Percentiles rank a stretch among this genome's conserved stretches.
Conservation (phyloP, 2,888 invertebrate species). For the Amphimallon solstitiale region DNA sequence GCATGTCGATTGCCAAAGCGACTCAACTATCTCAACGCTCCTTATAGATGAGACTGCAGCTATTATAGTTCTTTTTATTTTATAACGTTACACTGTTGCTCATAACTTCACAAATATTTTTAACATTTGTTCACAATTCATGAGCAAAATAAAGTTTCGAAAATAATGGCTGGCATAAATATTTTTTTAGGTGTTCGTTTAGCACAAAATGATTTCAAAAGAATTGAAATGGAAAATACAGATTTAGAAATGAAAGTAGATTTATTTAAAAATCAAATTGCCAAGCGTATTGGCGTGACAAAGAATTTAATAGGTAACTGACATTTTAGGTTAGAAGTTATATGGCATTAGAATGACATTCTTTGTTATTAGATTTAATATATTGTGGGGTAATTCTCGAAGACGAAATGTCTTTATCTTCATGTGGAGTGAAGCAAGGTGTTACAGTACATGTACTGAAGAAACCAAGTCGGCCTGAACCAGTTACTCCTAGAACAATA, state of each 20-base stretch:
- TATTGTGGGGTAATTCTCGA: conserved; percentile 78
- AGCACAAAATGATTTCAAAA: conserved; percentile 64
- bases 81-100: too few species aligned
- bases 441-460: conserved; percentile 69
- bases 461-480: conserved; percentile 60
- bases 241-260: conserved; percentile 72
- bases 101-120: too few species aligned
- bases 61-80: too few species aligned
- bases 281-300: conserved; percentile 67
- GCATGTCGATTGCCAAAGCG: too few species aligned
- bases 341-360: not conserved
- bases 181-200: conserved; percentile 65
- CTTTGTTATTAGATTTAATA: conserved; percentile 68
- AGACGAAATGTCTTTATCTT: conserved; percentile 69
- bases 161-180: conserved; percentile 43
- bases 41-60: too few species aligned
- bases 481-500: conserved; percentile 63
- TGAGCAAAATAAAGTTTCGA: not conserved
- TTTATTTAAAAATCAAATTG: conserved; percentile 68
- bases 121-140: too few species aligned
- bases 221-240: conserved; percentile 70
- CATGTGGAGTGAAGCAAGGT: conserved; percentile 71
- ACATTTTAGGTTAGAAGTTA: conserved; percentile 7
- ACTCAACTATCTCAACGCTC: too few species aligned
- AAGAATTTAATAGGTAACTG: conserved; percentile 68